Evolutionary conservation across 2,888 invertebrate species (phyloP).

Genomic region (Troglohyphantes excavatus): DNA sequence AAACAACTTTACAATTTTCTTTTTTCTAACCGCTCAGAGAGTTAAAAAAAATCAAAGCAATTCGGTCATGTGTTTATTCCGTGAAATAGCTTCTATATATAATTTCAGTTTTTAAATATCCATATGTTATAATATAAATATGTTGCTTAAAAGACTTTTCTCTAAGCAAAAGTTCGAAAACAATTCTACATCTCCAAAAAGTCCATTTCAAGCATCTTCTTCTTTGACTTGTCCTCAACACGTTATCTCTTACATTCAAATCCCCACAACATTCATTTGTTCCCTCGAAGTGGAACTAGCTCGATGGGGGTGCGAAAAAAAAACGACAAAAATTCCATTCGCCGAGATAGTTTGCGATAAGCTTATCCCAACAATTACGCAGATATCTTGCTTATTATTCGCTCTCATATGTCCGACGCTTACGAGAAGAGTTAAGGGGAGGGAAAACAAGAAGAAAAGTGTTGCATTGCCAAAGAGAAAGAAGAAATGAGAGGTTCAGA

Average conservation of each 20-base stretch:
- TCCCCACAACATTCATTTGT: neutral
- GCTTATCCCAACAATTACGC: slow-evolving; percentile 24
- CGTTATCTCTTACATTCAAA: neutral
- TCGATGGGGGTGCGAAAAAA: neutral
- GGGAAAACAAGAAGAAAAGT: slow-evolving; percentile 9
- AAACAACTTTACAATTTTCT: no score
- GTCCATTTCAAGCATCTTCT: no score
- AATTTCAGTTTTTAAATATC: no score
- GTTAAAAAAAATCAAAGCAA: no score
- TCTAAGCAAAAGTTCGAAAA: no score
- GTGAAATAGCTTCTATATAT: no score
- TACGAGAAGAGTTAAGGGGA: slow-evolving; percentile 11
- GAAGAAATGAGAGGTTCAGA: slow-evolving; percentile 21
- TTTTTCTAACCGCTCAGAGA: no score
- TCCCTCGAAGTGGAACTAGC: neutral
- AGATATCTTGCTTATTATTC: slow-evolving; percentile 25
- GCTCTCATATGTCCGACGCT: slow-evolving; percentile 1
- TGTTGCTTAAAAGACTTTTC: no score
- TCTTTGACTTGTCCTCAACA: neutral
- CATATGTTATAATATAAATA: no score
- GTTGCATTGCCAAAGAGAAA: slow-evolving; percentile 24
- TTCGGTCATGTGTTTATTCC: no score
- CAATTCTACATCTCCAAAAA: no score
- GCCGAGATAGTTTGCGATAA: neutral
- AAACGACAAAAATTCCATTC: neutral